These are phyloP conservation scores for Etheostoma nigrum DNA, from an alignment of 2,797 vertebrate species.

Conservation along the genomic window DNA sequence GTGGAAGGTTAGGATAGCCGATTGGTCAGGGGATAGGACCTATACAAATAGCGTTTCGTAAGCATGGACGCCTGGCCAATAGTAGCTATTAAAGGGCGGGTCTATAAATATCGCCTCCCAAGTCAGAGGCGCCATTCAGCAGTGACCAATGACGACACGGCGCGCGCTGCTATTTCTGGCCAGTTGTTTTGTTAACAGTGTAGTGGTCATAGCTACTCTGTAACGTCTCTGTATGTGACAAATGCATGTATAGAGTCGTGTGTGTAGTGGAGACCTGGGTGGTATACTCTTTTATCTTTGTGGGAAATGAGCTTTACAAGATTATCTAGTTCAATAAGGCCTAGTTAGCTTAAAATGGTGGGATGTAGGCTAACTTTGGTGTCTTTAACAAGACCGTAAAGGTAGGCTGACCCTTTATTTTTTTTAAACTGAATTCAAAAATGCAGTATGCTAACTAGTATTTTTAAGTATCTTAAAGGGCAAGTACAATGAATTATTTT, in stretches of 20 bases:
- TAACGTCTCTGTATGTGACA: no score
- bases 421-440: background rate
- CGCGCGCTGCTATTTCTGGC: background rate
- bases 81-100: no score
- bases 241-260: no score
- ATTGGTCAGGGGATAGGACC: no score
- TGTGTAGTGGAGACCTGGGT: background rate
- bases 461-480: background rate
- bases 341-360: background rate
- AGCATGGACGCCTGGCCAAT: no score
- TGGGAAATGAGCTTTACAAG: background rate
- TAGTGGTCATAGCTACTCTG: no score
- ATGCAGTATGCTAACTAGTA: no score
- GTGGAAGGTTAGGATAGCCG: no score
- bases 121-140: accelerated
- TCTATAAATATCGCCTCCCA: no score
- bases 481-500: no score
- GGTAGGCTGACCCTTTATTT: background rate
- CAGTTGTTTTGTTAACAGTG: background rate
- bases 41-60: no score
- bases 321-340: no score
- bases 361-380: background rate
- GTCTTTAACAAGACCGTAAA: background rate
- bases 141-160: background rate
- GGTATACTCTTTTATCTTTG: background rate